Evolutionary conservation across 2,797 vertebrate genomes (phyloP), one percentile per base, ranked within the genome.

Genomic region (Sylvilagus floridanus): DNA sequence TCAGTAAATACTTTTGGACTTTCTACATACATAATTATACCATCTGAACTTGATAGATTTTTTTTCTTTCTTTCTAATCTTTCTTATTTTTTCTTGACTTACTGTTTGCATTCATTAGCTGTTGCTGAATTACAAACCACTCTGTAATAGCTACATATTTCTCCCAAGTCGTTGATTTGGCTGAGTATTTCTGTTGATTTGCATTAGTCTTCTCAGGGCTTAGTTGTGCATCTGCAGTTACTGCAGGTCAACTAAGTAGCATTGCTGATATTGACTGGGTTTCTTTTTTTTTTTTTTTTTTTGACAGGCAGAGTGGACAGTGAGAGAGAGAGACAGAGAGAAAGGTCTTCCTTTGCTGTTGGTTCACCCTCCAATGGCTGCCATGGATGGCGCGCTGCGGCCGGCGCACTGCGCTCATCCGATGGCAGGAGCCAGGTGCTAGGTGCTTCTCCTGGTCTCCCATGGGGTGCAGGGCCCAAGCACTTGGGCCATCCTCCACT

Each of bases 131-230:
- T 28, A 19, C 10, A 91, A 84, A 28, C 52, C 28, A 84, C 19
- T n/a, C 24, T 26, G 75, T 95, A 91, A 73, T 28, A 77, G 50
- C 17, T 75, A 95, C 3, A 7, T 50, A 57, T 92, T 90, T 92
- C 63, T 94, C 57, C 62, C 65, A 90, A 90, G 60, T 69, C 78
- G 78, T 0, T 84, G 30, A 22, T 11, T 72, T 26, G 7, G 3
- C 50, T 87, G 50, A 91, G 4, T 78, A 60, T 66, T 37, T 69
- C 75, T 93, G n/a, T 54, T 93, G 75, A 91, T 77, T 96, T 85
- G 71, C 88, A 47, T 75, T 68, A 65, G 47, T 72, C 50, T 86
- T 86, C 5, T 28, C 69, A 71, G 37, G 54, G 30, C 75, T 63
- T 63, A 84, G 7, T 65, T 91, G 54, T 87, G 47, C 32, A 62